Conservation (phyloP, 2,888 invertebrate genomes). For the Punctoribates punctum region DNA sequence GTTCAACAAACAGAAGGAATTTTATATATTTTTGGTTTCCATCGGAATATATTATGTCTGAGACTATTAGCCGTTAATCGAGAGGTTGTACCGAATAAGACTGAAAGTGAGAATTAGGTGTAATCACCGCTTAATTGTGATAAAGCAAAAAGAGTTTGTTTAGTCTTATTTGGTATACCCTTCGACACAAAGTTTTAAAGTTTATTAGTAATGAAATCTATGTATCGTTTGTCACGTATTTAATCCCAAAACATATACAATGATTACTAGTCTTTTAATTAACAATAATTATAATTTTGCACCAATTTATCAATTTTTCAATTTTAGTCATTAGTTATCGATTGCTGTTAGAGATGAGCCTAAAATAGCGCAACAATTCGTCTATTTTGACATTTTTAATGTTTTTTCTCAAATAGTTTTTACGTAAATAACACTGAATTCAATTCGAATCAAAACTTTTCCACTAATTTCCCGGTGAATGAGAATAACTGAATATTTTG, state of each 20-base stretch:
- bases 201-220: neutral
- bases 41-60: neutral
- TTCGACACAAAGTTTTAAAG: neutral
- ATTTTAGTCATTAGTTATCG: slow-evolving; percentile 27
- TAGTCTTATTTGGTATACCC: slow-evolving; percentile 23
- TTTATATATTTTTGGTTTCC: neutral
- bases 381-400: neutral
- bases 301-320: slow-evolving; percentile 30
- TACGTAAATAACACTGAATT: neutral
- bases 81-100: neutral
- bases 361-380: slow-evolving; percentile 26
- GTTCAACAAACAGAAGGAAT: neutral
- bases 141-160: slow-evolving; percentile 11
- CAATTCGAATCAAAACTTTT: neutral
- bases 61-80: no score
- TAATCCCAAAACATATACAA: slow-evolving; percentile 7
- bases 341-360: slow-evolving; percentile 19
- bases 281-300: slow-evolving; percentile 8
- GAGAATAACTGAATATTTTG: slow-evolving; percentile 24
- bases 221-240: slow-evolving; percentile 18
- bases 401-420: neutral
- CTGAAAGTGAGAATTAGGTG: slow-evolving; percentile 30
- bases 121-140: slow-evolving; percentile 2
- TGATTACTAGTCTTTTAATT: slow-evolving; percentile 21
- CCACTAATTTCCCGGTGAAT: slow-evolving; percentile 17